These are phyloP conservation scores for Helarctos malayanus DNA, from an alignment of 2,797 vertebrate species.

Conservation along the genomic window DNA sequence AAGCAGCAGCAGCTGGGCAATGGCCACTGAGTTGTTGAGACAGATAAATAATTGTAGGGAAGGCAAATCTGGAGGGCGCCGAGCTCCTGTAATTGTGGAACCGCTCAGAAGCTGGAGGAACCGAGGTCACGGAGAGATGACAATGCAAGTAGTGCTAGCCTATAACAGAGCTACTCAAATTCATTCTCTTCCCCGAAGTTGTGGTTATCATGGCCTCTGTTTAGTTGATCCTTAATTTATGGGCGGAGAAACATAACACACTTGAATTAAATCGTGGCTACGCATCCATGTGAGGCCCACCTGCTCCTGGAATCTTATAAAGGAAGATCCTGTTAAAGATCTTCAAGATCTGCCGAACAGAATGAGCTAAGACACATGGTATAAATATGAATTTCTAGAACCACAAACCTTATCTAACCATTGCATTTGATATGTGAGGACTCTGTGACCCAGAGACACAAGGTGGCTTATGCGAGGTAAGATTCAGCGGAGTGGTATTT, in stretches of 20 bases:
- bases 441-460: neutral
- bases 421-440: slow-evolving; percentile 3
- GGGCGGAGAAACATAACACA: neutral
- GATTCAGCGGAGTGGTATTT: neutral
- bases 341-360: neutral
- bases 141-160: neutral
- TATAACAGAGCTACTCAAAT: neutral
- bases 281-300: neutral
- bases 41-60: neutral
- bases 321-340: neutral
- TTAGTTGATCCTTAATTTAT: neutral
- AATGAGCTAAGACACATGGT: neutral
- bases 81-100: neutral
- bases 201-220: neutral
- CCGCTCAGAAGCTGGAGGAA: neutral
- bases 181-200: neutral
- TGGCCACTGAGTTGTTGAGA: neutral
- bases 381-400: neutral
- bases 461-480: neutral
- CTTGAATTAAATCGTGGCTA: neutral
- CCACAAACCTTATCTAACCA: neutral
- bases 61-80: neutral
- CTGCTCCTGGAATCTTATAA: neutral
- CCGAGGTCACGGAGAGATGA: neutral
- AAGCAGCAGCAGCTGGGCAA: neutral